Percentiles rank a stretch among this genome's conserved stretches.
Evolutionary conservation across 2,113 vertebrate species (phyloP).

Genomic region (Todiramphus chloris): DNA sequence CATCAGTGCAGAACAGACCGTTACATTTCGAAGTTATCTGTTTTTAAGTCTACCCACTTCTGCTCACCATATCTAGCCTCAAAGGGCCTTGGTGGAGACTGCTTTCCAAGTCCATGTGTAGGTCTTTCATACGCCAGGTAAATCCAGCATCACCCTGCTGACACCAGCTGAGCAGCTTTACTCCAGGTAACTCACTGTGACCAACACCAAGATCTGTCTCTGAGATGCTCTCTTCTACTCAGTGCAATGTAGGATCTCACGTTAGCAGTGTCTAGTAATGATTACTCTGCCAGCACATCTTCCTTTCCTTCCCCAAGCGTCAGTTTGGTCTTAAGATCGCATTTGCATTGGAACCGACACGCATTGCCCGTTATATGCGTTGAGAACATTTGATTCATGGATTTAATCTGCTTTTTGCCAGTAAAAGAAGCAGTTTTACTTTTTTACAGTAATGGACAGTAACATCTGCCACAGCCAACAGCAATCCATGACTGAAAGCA

Average conservation of each 20-base stretch:
- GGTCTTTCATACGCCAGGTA: rapidly evolving
- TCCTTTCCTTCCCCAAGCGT: not conserved
- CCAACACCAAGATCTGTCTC: not conserved
- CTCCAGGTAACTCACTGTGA: not conserved
- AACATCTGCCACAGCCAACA: not conserved
- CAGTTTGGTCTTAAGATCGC: not conserved
- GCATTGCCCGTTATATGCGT: not conserved
- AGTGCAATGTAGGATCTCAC: not conserved
- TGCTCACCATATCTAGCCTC: rapidly evolving
- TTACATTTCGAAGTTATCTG: not conserved
- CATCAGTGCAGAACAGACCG: not conserved
- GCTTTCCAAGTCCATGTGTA: not conserved
- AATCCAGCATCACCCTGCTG: not conserved
- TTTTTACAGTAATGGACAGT: too few species aligned
- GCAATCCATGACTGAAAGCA: not conserved
- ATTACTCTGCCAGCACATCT: not conserved
- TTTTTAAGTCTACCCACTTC: not conserved
- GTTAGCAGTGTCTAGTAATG: not conserved
- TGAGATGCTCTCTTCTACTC: not conserved
- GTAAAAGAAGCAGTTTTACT: too few species aligned
- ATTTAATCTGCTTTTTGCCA: not conserved
- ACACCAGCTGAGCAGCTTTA: not conserved
- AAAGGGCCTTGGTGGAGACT: not conserved
- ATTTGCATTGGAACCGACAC: not conserved
- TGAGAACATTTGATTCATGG: not conserved